Evolutionary conservation across 64 coral and sea anemone genomes (phyloP).

Genomic region (Pachyseris speciosa): DNA sequence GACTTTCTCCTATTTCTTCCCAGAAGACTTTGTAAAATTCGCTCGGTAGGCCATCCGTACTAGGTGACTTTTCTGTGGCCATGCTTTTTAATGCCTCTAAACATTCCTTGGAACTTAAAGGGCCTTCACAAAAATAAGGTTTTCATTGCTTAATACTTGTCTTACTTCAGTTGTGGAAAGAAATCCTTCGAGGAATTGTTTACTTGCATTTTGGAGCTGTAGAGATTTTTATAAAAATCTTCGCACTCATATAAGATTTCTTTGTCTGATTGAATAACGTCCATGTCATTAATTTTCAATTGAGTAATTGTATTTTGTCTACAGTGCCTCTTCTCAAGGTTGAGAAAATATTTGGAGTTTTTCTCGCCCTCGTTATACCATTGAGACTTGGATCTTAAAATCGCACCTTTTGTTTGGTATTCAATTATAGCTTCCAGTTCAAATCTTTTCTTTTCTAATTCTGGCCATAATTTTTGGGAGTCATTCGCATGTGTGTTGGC

Average conservation of each 20-base stretch:
- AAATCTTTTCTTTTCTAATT: conserved; percentile 2
- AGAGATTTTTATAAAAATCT: not conserved
- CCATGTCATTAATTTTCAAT: not conserved
- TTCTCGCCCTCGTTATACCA: conserved; percentile 40
- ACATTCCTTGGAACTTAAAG: not conserved
- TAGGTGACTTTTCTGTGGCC: not conserved
- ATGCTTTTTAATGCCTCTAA: not conserved
- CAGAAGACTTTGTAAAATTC: conserved; percentile 19
- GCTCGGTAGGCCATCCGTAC: not conserved
- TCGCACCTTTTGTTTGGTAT: conserved; percentile 15
- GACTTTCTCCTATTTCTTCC: not conserved
- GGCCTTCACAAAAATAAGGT: not conserved
- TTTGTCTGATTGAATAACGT: not conserved
- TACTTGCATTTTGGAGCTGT: not conserved
- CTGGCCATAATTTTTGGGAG: not conserved
- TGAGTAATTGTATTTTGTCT: not conserved
- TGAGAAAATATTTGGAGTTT: not conserved
- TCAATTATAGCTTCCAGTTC: not conserved
- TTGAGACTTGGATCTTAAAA: conserved; percentile 18
- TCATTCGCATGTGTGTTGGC: not conserved
- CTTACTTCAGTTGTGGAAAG: not conserved
- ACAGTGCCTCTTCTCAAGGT: not conserved
- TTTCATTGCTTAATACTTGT: too few species aligned
- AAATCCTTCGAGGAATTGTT: not conserved
- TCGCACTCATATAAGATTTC: not conserved